A percentile compares a stretch with the other conserved stretches of the same genome.
Conservation (phyloP, 1,140 invertebrate species). For the Aricia agestis region DNA sequence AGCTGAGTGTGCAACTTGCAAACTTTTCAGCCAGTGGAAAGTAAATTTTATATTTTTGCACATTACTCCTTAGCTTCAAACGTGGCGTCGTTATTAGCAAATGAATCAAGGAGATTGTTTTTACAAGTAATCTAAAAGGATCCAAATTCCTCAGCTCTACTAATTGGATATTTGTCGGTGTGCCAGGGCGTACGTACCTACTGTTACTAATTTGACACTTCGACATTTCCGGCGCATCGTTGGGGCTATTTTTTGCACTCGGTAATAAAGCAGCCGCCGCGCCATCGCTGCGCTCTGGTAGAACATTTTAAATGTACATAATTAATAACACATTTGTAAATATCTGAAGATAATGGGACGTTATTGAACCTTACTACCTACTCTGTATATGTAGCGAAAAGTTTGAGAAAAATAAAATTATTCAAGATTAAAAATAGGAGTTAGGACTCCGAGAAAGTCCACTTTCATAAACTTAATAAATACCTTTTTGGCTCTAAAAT, state of each 20-base stretch:
- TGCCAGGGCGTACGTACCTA: conserved; percentile 14
- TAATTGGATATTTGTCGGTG: conserved; percentile 46
- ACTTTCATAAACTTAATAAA: too few relatives aligned
- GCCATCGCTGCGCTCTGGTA: background rate
- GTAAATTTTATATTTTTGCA: too few relatives aligned
- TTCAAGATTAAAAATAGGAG: too few relatives aligned
- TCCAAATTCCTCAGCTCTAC: conserved; percentile 17
- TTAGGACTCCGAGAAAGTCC: too few relatives aligned
- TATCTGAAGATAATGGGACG: background rate
- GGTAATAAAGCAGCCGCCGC: background rate
- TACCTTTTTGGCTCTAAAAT: too few relatives aligned
- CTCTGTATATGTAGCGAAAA: too few relatives aligned
- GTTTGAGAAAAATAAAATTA: too few relatives aligned
- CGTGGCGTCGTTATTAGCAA: background rate
- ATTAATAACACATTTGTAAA: conserved; percentile 6
- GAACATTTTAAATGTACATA: conserved; percentile 8
- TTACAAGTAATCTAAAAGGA: background rate
- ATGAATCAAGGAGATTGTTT: background rate
- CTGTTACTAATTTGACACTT: conserved; percentile 53
- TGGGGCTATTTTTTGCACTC: conserved; percentile 11
- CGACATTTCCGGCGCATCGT: conserved; percentile 38
- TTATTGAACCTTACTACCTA: background rate
- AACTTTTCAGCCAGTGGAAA: too few relatives aligned
- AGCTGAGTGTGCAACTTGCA: too few relatives aligned
- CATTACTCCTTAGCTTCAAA: too few relatives aligned